Base-by-base conservation (phyloP, 2,113 vertebrate genomes). In the Ptychochromis oligacanthus region DNA sequence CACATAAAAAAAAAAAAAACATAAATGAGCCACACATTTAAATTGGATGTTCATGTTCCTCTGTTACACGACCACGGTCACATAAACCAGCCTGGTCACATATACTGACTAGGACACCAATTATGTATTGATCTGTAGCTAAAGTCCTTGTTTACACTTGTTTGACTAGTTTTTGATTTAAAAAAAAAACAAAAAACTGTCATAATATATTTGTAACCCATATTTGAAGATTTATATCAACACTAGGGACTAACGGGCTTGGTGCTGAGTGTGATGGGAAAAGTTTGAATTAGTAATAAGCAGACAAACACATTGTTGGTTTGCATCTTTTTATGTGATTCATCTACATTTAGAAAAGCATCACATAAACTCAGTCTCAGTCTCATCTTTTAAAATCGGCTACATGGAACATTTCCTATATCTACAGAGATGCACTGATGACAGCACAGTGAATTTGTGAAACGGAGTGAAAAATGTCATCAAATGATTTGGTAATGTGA, bases 1-100 rank as follows among this genome's bases (percentile, higher is more conserved):
- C n/a, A 31, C 2, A 31, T 4, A 13, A 58, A 1, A n/a, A 7
- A 3, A 2, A 49, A 0, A 7, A 18, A 3, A 18, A 28, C 2
- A 40, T 24, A 8, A 65, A 67, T 43, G n/a, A 43, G 61, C 13
- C 36, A 65, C 36, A 65, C 5, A 67, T 67, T 67, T 4, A 46
- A 46, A 67, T 43, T 65, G n/a, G 7, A 14, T 43, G n/a, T 65
- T 43, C 9, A 65, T 46, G 17, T 67, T 46, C 14, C 26, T 67
- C 46, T 46, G 38, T 67, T 46, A 43, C 38, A 67, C 40, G 15
- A 67, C 7, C 64, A 28, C 28, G 3, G 5, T 46, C 22, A 46
- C 38, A 67, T 13, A 26, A n/a, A 43, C 22, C 2, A 2, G 62
- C 40, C 36, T 65, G 36, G n/a, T 65, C n/a, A 43, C 38, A 65